Evolutionary conservation across 2,113 vertebrate genomes (phyloP), one percentile per base, ranked within the genome.

Genomic region (Tautogolabrus adspersus): DNA sequence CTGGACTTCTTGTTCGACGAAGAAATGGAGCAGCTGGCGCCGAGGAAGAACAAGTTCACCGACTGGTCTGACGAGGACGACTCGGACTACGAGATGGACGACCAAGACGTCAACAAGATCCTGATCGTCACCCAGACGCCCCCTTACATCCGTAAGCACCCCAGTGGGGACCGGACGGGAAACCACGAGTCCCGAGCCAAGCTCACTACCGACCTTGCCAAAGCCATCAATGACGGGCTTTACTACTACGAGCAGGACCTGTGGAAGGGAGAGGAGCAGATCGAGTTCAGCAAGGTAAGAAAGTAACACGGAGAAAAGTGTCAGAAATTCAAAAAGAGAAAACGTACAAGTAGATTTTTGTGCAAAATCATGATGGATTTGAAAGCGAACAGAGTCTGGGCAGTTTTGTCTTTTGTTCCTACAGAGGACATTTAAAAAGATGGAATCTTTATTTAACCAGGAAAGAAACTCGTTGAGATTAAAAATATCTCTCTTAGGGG

Each of bases 181-280:
- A 96, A 96, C 91, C 97, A 98, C 80, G 96, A 96, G 3, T 99
- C 98, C 3, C 93, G 98, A 19, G 96, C 98, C 73, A 98, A 96
- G 86, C 94, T 99, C 91, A 97, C 96, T 8, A 90, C 95, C 0
- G 97, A 99, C 85, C 93, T 97, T 78, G 98, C 95, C 81, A 99
- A 99, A 78, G 96, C 97, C 66, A 99, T 99, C 91, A 99, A 99
- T 0, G 98, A 99, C 1, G 98, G 98, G 21, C 96, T 99, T 6
- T 99, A 95, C 89, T 99, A 99, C 94, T 99, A 99, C 0, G 98
- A 99, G 37, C 96, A 97, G 91, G 98, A 99, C 89, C 96, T 99
- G 78, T 99, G 98, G 98, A 96, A 44, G 95, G 90, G 70, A 0
- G 84, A 72, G 66, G 91, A 93, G 0, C 84, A 95, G 23, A 89